Base-by-base conservation (phyloP, 2,797 vertebrate genomes). In the Chelmon rostratus region DNA sequence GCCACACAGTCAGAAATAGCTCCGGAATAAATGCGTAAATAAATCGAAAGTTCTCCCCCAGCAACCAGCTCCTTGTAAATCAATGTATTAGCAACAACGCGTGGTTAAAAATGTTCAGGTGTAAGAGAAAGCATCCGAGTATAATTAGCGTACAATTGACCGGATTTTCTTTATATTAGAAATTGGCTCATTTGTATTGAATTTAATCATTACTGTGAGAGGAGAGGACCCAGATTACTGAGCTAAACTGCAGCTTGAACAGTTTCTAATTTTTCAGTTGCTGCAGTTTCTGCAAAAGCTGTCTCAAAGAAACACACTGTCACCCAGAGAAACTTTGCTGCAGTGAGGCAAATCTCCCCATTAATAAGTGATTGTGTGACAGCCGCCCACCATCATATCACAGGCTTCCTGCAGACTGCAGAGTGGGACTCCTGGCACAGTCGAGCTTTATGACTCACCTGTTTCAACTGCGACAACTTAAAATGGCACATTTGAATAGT, bases 361-460 rank as follows among this genome's bases (percentile, higher is more conserved):
- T 92, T 91, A 91, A 90, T 88, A 92, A 92, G 88, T 86, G 79
- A 88, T 68, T 81, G 81, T 76, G 82, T 90, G 92, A 93, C 91
- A 92, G 89, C 87, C 89, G 13, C 90, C 93, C 91, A 93, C 88
- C 78, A 46, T 85, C 85, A 64, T 78, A 84, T 91, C 92, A 89
- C 85, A 90, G 86, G 81, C 88, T 85, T 83, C 82, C 85, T 88
- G 82, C 88, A 81, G 78, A 81, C 91, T 85, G 79, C 84, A 85
- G 89, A 92, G 87, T 73, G 88, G 88, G 83, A 86, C 89, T 88
- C 79, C 73, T 85, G 88, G 81, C 89, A 89, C 89, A 83, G 62
- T 53, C 13, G 5, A 71, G 82, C 85, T 89, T 90, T 90, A 83
- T 93, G 93, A 94, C 85, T 92, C 91, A 94, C 89, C 86, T 84